Evolutionary conservation across 1,140 invertebrate genomes (phyloP), one percentile per base, ranked within the genome.

Genomic region (Drosophila chauvacae): DNA sequence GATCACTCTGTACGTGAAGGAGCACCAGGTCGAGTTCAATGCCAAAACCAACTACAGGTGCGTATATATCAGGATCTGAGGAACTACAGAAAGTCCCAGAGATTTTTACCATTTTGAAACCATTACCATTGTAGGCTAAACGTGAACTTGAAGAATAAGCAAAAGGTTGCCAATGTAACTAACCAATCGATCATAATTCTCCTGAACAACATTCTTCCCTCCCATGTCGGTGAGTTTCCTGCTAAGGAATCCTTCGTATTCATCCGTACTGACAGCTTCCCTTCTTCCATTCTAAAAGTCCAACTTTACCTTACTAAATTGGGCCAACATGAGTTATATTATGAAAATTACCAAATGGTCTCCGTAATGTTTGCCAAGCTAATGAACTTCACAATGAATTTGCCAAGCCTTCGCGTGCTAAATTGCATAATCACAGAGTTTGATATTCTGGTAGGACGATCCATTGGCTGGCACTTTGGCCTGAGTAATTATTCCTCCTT

Each of bases 301-400:
- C 14, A 41, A 2, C 20, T 63, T 2, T 63, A 63, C 23, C 61
- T 63, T 4, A 14, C 26, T 18, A 63, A 30, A 14, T 93, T 95
- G 77, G 94, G 94, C 70, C 94, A 94, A 47, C 95, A 97, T 83
- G 96, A 97, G 64, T 93, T 97, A 2, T 98, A 97, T 91, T 96
- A 96, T 81, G 96, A 98, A 92, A 95, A 95, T 47, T 97, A 98
- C 90, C 94, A 95, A 33, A 95, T 95, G 80, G 96, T 98, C 0
- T 96, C 96, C 0, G 97, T 98, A 0, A 98, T 98, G 96, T 98
- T 98, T 93, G 97, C 97, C 0, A 97, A 97, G 2, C 94, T 98
- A 11, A 96, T 96, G 4, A 96, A 97, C 90, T 96, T 97, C 82
- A 94, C 82, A 30, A 78, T 81, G 45, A 93, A 94, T 42, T 93